phyloP scores from a whole-genome alignment of 2,888 invertebrate genomes.

The Morpho deidamia region DNA sequence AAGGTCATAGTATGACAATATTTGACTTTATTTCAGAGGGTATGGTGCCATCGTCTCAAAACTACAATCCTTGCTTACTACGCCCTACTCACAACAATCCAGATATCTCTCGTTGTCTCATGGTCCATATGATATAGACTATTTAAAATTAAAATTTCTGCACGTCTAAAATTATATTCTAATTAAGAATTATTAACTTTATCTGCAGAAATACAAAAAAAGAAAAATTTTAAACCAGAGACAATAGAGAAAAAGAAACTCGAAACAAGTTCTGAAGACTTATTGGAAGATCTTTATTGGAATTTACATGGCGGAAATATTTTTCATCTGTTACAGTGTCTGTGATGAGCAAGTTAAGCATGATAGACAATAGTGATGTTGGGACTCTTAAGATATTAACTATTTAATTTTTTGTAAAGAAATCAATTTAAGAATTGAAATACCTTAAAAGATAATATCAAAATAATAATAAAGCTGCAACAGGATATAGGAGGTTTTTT shows the following conservation, averaged over 20 bases:
- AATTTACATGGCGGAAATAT: constrained; percentile 81
- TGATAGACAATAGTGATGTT: constrained; percentile 35
- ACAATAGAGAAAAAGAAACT: constrained; percentile 63
- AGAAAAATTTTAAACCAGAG: constrained; percentile 68
- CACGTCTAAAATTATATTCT: constrained; percentile 34
- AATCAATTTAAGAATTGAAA: constrained; percentile 5
- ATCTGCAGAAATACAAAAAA: constrained; percentile 77
- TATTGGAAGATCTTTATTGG: constrained; percentile 78
- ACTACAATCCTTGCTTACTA: constrained; percentile 69
- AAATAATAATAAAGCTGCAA: constrained; percentile 51
- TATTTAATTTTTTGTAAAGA: constrained; percentile 24
- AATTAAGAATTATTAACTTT: constrained; percentile 67
- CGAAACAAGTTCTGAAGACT: constrained; percentile 69
- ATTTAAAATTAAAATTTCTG: constrained; percentile 37
- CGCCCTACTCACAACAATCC: constrained; percentile 79
- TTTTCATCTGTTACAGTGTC: constrained; percentile 74
- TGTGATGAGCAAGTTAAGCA: constrained; percentile 36
- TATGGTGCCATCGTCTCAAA: constrained; percentile 68
- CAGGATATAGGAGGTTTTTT: constrained; percentile 60
- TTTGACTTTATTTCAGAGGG: constrained; percentile 77
- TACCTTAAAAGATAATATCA: constrained; percentile 10
- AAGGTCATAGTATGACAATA: constrained; percentile 64
- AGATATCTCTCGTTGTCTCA: constrained; percentile 81
- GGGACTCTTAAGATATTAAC: constrained; percentile 26
- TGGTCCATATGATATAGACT: constrained; percentile 80